phyloP scores from a whole-genome alignment of 2,888 invertebrate species.

The Acrobeloides nanus region DNA sequence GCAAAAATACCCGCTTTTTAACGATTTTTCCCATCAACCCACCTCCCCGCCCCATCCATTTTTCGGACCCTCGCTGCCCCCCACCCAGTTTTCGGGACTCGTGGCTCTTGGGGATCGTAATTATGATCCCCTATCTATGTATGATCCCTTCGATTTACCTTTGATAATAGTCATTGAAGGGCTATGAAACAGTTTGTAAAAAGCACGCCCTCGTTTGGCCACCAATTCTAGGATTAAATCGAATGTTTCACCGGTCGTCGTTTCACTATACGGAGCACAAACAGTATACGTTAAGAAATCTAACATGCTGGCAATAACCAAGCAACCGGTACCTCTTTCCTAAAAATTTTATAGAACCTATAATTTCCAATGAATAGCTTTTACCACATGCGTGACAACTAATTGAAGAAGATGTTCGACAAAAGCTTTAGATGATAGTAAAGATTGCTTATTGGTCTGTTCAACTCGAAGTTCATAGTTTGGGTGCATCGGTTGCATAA shows the following conservation, averaged over 20 bases:
- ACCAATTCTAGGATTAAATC: constrained; percentile 68
- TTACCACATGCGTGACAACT: constrained; percentile 87
- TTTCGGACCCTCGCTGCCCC: too few relatives aligned
- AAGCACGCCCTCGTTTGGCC: constrained; percentile 76
- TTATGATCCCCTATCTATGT: too few relatives aligned
- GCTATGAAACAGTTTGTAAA: constrained; percentile 85
- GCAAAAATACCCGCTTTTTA: too few relatives aligned
- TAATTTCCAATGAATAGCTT: constrained; percentile 54
- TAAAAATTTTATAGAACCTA: too few relatives aligned
- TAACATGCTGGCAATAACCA: constrained; percentile 92
- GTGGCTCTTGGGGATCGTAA: too few relatives aligned
- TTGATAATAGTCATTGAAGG: constrained; percentile 95
- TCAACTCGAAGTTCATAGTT: constrained; percentile 94
- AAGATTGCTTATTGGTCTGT: constrained; percentile 78
- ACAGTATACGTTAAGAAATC: constrained; percentile 94
- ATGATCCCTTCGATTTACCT: too few relatives aligned
- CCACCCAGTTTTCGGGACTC: too few relatives aligned
- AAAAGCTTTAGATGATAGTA: constrained; percentile 82
- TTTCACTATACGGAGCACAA: constrained; percentile 97
- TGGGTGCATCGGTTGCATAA: constrained; percentile 91
- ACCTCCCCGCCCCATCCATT: too few relatives aligned
- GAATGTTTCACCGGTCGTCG: constrained; percentile 91
- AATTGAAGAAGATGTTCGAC: constrained; percentile 84
- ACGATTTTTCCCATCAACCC: too few relatives aligned
- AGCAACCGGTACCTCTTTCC: constrained; percentile 84